Conservation (phyloP, 2,888 invertebrate genomes). For the Drosophila macrothrix region DNA sequence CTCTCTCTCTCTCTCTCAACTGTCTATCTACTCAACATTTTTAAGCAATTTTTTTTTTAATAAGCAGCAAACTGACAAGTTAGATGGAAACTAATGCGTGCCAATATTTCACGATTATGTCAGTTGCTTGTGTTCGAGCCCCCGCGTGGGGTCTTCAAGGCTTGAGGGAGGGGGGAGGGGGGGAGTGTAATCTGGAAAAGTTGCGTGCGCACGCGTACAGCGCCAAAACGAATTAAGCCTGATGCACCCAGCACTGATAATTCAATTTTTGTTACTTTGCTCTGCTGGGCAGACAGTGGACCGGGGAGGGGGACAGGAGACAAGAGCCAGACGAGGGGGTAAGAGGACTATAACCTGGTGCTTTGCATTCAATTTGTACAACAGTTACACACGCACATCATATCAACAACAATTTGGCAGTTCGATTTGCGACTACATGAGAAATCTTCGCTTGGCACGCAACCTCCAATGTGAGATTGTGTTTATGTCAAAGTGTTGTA, state of each 20-base stretch:
- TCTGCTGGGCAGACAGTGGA: constrained; percentile 4
- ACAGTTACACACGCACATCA: constrained; percentile 68
- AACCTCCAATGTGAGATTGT: constrained; percentile 44
- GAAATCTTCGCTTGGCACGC: constrained; percentile 72
- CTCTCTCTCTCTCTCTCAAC: background rate
- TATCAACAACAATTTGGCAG: constrained; percentile 77
- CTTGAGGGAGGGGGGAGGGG: background rate
- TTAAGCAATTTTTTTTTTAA: background rate
- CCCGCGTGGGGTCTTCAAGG: constrained; percentile 59
- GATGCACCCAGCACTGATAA: constrained; percentile 82
- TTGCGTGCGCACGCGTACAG: constrained; percentile 84
- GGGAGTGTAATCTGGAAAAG: constrained; percentile 30
- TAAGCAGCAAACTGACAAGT: constrained; percentile 18
- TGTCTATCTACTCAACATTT: background rate
- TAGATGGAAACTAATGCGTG: constrained; percentile 67
- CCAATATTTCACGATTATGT: constrained; percentile 83
- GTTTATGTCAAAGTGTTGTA: constrained; percentile 69
- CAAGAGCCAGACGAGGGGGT: background rate
- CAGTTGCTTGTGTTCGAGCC: constrained; percentile 75
- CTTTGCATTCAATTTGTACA: constrained; percentile 73
- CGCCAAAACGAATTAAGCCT: constrained; percentile 84
- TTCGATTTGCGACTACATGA: constrained; percentile 77
- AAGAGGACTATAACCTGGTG: constrained; percentile 13
- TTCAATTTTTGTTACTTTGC: constrained; percentile 75
- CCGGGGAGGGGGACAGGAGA: background rate